Base-by-base conservation (phyloP, 2,888 invertebrate genomes). In the Cerastis rubricosa region DNA sequence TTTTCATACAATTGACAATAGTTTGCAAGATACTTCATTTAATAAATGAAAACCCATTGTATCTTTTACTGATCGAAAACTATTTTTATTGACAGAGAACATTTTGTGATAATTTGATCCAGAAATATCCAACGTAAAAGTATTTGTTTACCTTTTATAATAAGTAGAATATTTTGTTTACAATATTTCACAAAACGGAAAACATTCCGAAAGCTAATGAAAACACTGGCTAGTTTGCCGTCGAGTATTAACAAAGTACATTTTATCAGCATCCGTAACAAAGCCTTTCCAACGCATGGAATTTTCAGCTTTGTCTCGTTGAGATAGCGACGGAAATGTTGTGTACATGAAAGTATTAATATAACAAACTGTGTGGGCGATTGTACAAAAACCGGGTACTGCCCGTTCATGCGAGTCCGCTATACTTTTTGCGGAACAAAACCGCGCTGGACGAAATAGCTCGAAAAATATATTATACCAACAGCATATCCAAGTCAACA, bases 381-480 rank as follows among this genome's bases (percentile, higher is more conserved):
- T 88, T 89, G 85, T 90, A 89, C 85, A 90, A 91, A 87, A 91
- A 89, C 82, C 86, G 87, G 80, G 85, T 84, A 88, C 80, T 86
- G 87, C 85, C 87, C 85, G 83, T 87, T 89, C 89, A 90, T 88
- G 89, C 88, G 86, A 88, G 89, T 86, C 77, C 80, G 80, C 83
- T 86, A 87, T 80, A 88, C 88, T 90, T 91, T 93, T 91, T 90
- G 83, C 76, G 43, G 81, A 86, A 90, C 85, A 88, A 90, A 90
- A 90, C 81, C 85, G 86, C 86, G 87, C 80, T 83, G 86, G 83
- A 76, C 85, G 87, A 91, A 92, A 92, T 88, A 87, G 83, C 86
- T 85, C 75, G 87, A 88, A 92, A 90, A 91, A 90, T 90, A 91
- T 90, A 91, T 90, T 90, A 91, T 90, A 91, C 90, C 89, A 89